phyloP scores from a whole-genome alignment of 1,140 invertebrate genomes.

The Bemisia tabaci region DNA sequence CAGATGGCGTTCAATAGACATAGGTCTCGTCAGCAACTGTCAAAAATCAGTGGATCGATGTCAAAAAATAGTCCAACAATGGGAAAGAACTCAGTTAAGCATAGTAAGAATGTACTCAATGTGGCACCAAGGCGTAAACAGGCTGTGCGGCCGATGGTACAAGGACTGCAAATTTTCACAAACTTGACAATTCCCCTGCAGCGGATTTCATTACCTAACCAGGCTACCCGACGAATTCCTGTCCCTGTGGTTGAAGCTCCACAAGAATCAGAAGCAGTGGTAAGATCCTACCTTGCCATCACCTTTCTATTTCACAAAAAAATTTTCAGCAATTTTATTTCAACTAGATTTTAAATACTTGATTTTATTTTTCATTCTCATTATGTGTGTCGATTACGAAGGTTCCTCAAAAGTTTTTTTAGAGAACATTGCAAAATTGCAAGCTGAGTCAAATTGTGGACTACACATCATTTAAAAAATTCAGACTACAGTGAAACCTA shows the following conservation, averaged over 20 bases:
- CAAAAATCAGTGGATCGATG: not conserved
- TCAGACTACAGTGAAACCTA: no score
- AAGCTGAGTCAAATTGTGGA: no score
- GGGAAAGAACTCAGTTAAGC: not conserved
- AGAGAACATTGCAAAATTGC: no score
- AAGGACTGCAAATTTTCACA: not conserved
- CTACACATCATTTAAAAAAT: no score
- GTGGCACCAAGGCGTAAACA: not conserved
- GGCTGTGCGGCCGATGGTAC: not conserved
- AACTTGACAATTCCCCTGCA: not conserved
- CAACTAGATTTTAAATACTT: no score
- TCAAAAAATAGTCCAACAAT: not conserved
- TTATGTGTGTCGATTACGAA: no score
- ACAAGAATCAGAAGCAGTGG: not conserved
- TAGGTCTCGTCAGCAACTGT: not conserved
- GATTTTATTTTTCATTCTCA: no score
- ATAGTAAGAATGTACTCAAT: not conserved
- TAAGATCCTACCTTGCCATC: not conserved
- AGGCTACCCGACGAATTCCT: not conserved
- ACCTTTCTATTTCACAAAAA: no score
- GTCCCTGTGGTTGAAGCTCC: not conserved
- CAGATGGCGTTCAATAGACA: not conserved
- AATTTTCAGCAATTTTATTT: no score
- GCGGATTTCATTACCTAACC: not conserved
- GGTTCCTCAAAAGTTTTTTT: no score